These are phyloP conservation scores for Acanthosoma haemorrhoidale DNA, from an alignment of 2,888 invertebrate species.

Conservation along the genomic window DNA sequence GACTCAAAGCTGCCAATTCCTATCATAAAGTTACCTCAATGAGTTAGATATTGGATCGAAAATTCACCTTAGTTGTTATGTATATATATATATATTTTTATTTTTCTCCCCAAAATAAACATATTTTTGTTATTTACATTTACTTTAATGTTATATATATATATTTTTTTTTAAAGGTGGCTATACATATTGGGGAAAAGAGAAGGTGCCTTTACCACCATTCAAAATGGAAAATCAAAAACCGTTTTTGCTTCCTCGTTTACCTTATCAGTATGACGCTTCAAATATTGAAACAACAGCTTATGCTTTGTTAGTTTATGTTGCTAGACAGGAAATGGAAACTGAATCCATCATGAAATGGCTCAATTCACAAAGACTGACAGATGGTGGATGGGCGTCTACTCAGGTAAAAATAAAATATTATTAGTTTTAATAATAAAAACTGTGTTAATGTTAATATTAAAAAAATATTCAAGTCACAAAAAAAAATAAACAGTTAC, in stretches of 20 bases:
- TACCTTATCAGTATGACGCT: slow-evolving; percentile 82
- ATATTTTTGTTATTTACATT: too few relatives aligned
- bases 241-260: slow-evolving; percentile 79
- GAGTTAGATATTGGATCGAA: too few relatives aligned
- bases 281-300: slow-evolving; percentile 90
- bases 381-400: slow-evolving; percentile 83
- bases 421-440: too few relatives aligned
- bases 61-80: too few relatives aligned
- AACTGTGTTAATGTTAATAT: too few relatives aligned
- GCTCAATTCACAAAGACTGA: slow-evolving; percentile 80
- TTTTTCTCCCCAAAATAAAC: too few relatives aligned
- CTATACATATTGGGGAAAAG: slow-evolving; percentile 78
- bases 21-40: too few relatives aligned
- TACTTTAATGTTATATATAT: not conserved
- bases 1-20: too few relatives aligned
- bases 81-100: too few relatives aligned
- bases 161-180: slow-evolving; percentile 53
- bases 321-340: slow-evolving; percentile 69
- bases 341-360: slow-evolving; percentile 84
- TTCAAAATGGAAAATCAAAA: slow-evolving; percentile 85
- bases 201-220: slow-evolving; percentile 71
- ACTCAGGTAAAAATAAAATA: slow-evolving; percentile 65
- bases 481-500: too few relatives aligned
- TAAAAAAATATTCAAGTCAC: too few relatives aligned
- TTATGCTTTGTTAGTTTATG: slow-evolving; percentile 83